Conservation (phyloP, 2,888 invertebrate species). For the Dolichopus griseipennis region DNA sequence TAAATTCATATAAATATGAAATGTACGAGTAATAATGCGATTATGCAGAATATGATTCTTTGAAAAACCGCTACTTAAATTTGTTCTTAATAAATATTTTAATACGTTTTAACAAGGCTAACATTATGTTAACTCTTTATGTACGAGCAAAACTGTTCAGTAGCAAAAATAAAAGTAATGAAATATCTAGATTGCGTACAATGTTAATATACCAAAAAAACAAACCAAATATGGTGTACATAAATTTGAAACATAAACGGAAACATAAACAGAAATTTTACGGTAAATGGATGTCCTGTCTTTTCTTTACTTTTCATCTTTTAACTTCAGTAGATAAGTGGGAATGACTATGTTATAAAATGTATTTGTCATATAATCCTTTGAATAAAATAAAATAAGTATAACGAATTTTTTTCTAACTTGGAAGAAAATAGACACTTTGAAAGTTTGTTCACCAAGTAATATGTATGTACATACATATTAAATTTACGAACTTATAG, state of each 20-base stretch:
- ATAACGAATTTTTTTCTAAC: too few relatives aligned
- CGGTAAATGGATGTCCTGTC: constrained; percentile 8
- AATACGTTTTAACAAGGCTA: too few relatives aligned
- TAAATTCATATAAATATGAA: background rate
- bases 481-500: too few relatives aligned
- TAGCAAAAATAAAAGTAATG: background rate
- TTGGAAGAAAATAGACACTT: too few relatives aligned
- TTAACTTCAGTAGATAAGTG: too few relatives aligned
- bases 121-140: too few relatives aligned
- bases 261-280: constrained; percentile 12
- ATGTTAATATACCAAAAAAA: background rate
- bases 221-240: background rate
- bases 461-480: background rate
- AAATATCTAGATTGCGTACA: background rate
- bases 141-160: background rate
- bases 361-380: too few relatives aligned
- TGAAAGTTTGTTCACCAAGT: too few relatives aligned
- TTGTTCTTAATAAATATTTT: background rate
- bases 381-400: too few relatives aligned
- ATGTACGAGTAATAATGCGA: background rate
- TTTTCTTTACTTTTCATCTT: background rate
- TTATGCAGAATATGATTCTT: background rate
- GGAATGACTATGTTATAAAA: too few relatives aligned
- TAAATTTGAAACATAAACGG: constrained; percentile 10
- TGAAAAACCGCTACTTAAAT: background rate